Evolutionary conservation across 2,113 vertebrate species (phyloP).

Genomic region (Stomatorhinus ivindoensis): DNA sequence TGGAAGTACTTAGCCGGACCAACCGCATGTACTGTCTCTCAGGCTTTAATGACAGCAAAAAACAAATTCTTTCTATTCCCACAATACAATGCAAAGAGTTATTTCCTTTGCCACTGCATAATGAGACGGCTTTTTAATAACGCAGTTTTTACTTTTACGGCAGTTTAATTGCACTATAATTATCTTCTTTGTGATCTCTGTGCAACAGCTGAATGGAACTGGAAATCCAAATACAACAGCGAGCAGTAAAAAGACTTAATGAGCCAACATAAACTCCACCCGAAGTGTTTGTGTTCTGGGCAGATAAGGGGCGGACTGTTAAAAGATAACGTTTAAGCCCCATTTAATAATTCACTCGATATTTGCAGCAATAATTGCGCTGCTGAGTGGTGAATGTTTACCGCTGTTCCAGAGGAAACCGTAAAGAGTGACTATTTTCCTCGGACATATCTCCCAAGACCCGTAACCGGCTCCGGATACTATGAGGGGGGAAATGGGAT

Average conservation of each 20-base stretch:
- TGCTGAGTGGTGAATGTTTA: constrained; percentile 42
- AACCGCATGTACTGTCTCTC: not conserved
- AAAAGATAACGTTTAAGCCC: constrained; percentile 16
- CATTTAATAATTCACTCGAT: constrained; percentile 37
- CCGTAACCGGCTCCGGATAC: not conserved
- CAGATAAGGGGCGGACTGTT: constrained; percentile 46
- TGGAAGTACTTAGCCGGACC: not conserved
- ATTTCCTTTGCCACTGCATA: not conserved
- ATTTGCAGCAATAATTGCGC: constrained; percentile 45
- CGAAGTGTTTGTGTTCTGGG: constrained; percentile 37
- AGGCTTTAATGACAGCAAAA: not conserved
- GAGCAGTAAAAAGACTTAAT: constrained; percentile 1
- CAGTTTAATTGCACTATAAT: not conserved
- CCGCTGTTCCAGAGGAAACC: constrained; percentile 27
- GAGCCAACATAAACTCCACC: constrained; percentile 29
- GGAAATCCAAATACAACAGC: not conserved
- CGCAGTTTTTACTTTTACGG: not conserved
- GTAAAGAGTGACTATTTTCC: not conserved
- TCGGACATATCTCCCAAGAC: not conserved
- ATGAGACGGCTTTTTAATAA: not conserved
- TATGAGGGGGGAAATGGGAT: not conserved
- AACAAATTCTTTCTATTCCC: not conserved
- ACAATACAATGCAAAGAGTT: not conserved
- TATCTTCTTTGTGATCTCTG: not conserved
- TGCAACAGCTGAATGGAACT: not conserved